A percentile compares a stretch with the other conserved stretches of the same genome.
Evolutionary conservation across 2,888 invertebrate species (phyloP).

Genomic region (Malthinus seriepunctatus): DNA sequence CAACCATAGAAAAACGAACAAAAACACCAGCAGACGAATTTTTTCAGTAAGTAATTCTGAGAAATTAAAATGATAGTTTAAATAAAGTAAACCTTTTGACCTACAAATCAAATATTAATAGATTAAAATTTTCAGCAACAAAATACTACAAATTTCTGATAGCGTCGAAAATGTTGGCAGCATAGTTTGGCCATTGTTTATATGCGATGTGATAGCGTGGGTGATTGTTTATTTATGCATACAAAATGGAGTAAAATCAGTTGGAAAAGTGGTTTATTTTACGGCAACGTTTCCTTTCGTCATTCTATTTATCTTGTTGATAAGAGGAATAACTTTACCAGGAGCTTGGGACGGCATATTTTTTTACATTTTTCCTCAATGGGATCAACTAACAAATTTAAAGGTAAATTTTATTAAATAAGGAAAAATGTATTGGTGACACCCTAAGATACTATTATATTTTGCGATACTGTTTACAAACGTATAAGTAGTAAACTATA

Average conservation of each 20-base stretch:
- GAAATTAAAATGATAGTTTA: too few relatives aligned
- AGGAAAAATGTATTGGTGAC: too few relatives aligned
- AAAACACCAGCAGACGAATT: constrained; percentile 81
- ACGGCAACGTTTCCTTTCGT: constrained; percentile 84
- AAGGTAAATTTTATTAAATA: constrained; percentile 58
- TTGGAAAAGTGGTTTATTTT: constrained; percentile 88
- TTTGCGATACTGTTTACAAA: too few relatives aligned
- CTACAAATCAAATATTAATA: too few relatives aligned
- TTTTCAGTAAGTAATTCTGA: constrained; percentile 69
- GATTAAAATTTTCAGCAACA: constrained; percentile 67
- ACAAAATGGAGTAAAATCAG: constrained; percentile 84
- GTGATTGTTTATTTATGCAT: constrained; percentile 81
- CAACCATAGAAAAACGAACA: constrained; percentile 5
- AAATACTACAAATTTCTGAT: constrained; percentile 75
- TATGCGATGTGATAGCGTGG: constrained; percentile 78
- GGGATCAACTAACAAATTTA: constrained; percentile 74
- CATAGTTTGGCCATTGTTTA: constrained; percentile 80
- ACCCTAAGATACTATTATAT: too few relatives aligned
- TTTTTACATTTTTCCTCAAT: constrained; percentile 80
- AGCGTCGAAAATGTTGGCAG: constrained; percentile 75
- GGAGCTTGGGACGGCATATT: constrained; percentile 76
- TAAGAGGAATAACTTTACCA: constrained; percentile 79
- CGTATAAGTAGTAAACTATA: too few relatives aligned
- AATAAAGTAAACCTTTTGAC: too few relatives aligned
- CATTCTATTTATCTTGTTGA: constrained; percentile 70